Evolutionary conservation across 1,140 invertebrate genomes (phyloP), one percentile per base, ranked within the genome.

Genomic region (Varroa destructor): DNA sequence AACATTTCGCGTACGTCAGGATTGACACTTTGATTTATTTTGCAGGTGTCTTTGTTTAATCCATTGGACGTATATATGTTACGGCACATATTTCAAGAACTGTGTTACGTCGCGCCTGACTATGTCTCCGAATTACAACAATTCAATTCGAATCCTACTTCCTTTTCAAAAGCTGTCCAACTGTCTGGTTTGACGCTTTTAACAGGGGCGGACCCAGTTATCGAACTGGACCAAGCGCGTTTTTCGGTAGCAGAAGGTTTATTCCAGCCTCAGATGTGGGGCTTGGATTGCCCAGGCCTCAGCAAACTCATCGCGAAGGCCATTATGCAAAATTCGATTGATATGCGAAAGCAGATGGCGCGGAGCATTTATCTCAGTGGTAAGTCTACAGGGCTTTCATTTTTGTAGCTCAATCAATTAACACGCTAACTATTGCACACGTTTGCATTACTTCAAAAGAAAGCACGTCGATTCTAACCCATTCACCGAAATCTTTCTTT

Each of bases 211-310:
- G 61, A 67, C 46, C 40, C 61, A 12, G 61, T 67, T 10, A 67
- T 67, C 37, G 61, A 67, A 67, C 37, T 67, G 74, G 82, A 84
- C 75, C 74, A 76, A 46, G 80, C 78, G 25, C 73, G 83, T 73
- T 84, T 85, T 76, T 80, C 82, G 71, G 83, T 82, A 55, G 79
- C 84, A 3, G 85, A 87, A 76, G 85, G 85, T 25, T 79, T 87
- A 46, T 86, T 87, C 77, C 82, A 85, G 74, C 84, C 84, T 6
- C 83, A 85, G 73, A 75, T 82, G 43, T 86, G 84, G 83, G 85
- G 84, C 46, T 79, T 84, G 72, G 85, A 87, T 76, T 81, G 82
- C 73, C 82, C 82, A 58, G 83, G 83, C 46, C 74, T 87, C 10
- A 84, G 84, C 71, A 84, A 84, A 74, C 77, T 86, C 51, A 80